phyloP scores from a whole-genome alignment of 2,888 invertebrate genomes.

The Agrotis exclamationis region DNA sequence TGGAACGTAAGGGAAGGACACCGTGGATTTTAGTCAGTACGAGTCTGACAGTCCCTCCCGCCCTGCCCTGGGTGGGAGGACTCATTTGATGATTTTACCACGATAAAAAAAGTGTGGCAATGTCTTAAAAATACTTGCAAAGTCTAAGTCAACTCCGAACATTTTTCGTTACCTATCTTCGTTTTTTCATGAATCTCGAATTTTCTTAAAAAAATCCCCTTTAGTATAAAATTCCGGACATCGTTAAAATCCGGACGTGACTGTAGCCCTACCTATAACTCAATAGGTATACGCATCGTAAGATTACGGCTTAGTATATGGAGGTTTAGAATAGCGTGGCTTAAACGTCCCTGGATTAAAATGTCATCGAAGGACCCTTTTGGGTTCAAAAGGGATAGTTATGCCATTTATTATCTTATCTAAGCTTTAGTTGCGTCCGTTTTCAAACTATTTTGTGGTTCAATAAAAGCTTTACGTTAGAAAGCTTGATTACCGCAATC shows the following conservation, averaged over 20 bases:
- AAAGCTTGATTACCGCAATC: too few relatives aligned
- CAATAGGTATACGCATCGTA: neutral
- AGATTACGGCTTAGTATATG: conserved; percentile 26
- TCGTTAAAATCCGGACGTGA: too few relatives aligned
- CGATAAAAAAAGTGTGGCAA: too few relatives aligned
- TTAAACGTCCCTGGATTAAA: conserved; percentile 48
- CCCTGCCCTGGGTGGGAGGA: too few relatives aligned
- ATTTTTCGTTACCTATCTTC: too few relatives aligned
- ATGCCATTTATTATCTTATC: conserved; percentile 5
- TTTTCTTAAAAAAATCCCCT: neutral
- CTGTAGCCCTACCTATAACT: neutral
- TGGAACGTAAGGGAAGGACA: too few relatives aligned
- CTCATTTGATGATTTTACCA: too few relatives aligned
- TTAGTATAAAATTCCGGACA: neutral
- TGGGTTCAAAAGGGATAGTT: conserved; percentile 18
- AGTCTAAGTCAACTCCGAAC: too few relatives aligned
- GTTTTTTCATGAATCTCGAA: neutral
- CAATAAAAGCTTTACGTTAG: neutral
- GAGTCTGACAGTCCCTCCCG: too few relatives aligned
- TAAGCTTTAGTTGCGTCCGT: conserved; percentile 19
- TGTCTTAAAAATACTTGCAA: too few relatives aligned
- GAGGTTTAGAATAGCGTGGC: conserved; percentile 25
- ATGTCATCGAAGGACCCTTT: conserved; percentile 26
- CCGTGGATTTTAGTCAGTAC: too few relatives aligned
- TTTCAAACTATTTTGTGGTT: conserved; percentile 13